Base-by-base conservation (phyloP, 2,113 vertebrate species). In the Planiliza haematocheilus region DNA sequence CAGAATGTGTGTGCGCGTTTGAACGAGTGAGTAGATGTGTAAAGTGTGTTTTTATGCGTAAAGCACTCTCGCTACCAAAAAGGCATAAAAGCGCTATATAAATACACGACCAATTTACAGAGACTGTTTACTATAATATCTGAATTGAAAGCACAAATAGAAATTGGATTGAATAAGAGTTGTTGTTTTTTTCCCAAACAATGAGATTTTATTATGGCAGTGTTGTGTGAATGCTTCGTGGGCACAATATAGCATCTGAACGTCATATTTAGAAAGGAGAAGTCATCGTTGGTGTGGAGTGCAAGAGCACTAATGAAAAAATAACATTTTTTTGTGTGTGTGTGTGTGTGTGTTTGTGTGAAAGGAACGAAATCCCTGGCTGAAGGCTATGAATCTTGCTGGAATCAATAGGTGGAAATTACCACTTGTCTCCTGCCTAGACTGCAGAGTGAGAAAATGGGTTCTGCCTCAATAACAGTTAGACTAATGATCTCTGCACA, bases 391-490 rank as follows among this genome's bases (percentile, higher is more conserved):
- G 84, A 84, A 81, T 86, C 61, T 67, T 70, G 78, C 37, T 20
- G 37, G 49, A 77, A 88, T 88, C 81, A 14, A 86, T 84, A 79
- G 46, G 24, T 77, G 71, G 76, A 90, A 88, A 90, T 90, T 75
- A 87, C 61, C 74, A 75, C 79, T 84, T 82, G 83, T 86, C 75
- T 71, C 17, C 56, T 39, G 68, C 67, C 64, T 46, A 9, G 77
- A 76, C 49, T 60, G 62, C 39, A 51, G 65, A 70, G 76, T 43
- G 77, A 86, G 64, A 86, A 76, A 86, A 83, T 82, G 64, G 66
- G 67, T 72, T 84, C 12, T 75, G 68, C 81, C 77, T 81, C 82
- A 59, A 70, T 86, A 85, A 79, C 61, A 70, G 74, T 75, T 67
- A 59, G 71, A 88, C 75, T 70, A 88, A 84, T 84, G 74, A 87